A percentile compares a stretch with the other conserved stretches of the same genome.
Evolutionary conservation across 2,113 vertebrate species (phyloP).

Genomic region (Empidonax traillii): DNA sequence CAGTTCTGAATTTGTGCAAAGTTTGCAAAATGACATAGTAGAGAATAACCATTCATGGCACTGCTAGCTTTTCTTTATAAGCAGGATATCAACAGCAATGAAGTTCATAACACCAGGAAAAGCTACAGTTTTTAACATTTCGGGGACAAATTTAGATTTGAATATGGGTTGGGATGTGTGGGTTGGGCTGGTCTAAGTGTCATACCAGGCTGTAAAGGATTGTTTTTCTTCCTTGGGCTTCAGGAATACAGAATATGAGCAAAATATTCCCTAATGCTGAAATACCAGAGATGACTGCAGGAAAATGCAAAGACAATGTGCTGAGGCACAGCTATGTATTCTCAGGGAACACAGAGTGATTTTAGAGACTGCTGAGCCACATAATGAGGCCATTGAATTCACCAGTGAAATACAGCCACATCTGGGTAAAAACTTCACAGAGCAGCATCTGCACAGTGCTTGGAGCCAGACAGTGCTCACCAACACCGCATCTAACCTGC

Average conservation of each 20-base stretch:
- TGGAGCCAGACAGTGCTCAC: neutral
- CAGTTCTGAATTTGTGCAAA: neutral
- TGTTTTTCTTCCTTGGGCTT: neutral
- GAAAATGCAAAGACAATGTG: neutral
- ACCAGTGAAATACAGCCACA: neutral
- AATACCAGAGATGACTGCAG: neutral
- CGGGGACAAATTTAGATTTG: neutral
- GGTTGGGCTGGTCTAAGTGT: neutral
- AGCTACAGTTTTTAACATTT: neutral
- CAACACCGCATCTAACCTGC: neutral
- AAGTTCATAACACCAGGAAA: neutral
- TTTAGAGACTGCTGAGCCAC: neutral
- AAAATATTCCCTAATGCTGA: neutral
- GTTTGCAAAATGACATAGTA: neutral
- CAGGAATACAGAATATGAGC: neutral
- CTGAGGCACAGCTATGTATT: accelerated
- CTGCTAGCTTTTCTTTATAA: neutral
- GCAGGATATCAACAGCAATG: neutral
- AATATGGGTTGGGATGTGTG: neutral
- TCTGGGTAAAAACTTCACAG: neutral
- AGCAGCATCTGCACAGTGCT: neutral
- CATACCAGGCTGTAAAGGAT: neutral
- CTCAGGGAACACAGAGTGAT: neutral
- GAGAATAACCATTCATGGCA: neutral
- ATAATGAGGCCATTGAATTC: neutral